Evolutionary conservation across 1,140 invertebrate genomes (phyloP).

Genomic region (Dreissena polymorpha): DNA sequence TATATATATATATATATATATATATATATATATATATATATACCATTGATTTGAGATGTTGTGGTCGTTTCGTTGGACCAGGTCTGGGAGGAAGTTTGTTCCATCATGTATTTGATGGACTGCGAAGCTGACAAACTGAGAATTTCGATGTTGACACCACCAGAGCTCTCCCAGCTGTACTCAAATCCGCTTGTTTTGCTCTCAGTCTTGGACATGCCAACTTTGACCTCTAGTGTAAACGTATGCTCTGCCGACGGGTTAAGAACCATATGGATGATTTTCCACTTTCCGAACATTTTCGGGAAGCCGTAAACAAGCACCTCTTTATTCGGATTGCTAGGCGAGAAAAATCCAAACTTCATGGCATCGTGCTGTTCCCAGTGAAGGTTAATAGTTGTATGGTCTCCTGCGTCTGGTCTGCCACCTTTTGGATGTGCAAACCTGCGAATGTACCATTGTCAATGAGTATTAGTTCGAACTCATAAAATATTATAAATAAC

Average conservation of each 20-base stretch:
- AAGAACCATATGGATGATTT: constrained; percentile 1
- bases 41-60: constrained; percentile 9
- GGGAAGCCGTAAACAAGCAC: constrained; percentile 10
- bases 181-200: not conserved
- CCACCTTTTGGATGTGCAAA: constrained; percentile 10
- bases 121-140: not conserved
- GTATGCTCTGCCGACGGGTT: constrained; percentile 5
- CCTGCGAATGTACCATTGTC: not conserved
- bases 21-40: no score
- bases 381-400: constrained; percentile 19
- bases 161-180: constrained; percentile 19
- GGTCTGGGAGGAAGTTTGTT: constrained; percentile 2
- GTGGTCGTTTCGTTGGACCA: constrained; percentile 7
- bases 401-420: not conserved
- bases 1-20: no score
- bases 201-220: constrained; percentile 1
- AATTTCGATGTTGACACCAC: not conserved
- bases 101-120: not conserved
- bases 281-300: constrained; percentile 4
- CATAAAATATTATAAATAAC: not conserved
- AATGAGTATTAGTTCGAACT: not conserved
- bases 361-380: constrained; percentile 12
- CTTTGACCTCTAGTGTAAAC: not conserved
- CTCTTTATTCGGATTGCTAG: not conserved
- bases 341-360: constrained; percentile 19